Evolutionary conservation across 2,797 vertebrate species (phyloP), one percentile per base, ranked within the genome.

Genomic region (Tenualosa ilisha): DNA sequence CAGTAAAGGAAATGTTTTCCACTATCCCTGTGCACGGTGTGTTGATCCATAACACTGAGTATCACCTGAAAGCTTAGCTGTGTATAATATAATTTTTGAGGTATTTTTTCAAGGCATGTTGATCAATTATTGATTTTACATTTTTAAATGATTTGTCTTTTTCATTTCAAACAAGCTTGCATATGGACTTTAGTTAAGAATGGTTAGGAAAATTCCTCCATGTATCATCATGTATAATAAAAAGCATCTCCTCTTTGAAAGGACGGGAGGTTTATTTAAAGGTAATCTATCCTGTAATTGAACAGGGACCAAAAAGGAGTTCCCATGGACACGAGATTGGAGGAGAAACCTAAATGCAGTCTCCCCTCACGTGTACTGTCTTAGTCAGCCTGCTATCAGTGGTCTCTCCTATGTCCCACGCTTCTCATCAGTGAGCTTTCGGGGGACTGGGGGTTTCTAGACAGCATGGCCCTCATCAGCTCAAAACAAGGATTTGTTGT

Each of bases 401-500:
- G n/a, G 59, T 6, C 8, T 24, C n/a, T n/a, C 59, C 59, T 63
- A 24, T 11, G 59, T 7, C 59, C 15, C n/a, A 9, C n/a, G 2
- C 8, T 12, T 51, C 59, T 24, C 8, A 24, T 63, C 59, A 63
- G 59, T n/a, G 24, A 26, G 65, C 26, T 75, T 84, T 75, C 43
- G 46, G 61, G 61, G 13, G 37, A 51, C 54, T 31, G 2, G 59
- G 59, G 59, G n/a, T 26, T 63, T 24, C 59, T 63, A 7, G 59
- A 63, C 59, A 63, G 59, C 59, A 24, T 63, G 59, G 22, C n/a
- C 59, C n/a, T 63, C 59, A 63, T 63, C 59, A 63, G 59, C 59
- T 63, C 59, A 63, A 63, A 63, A 63, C 59, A 63, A 63, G 59
- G 59, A 63, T 63, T 63, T 63, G 59, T 63, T 63, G 59, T 63